Evolutionary conservation across 2,113 vertebrate genomes (phyloP).

Genomic region (Orientallactaga bullata): DNA sequence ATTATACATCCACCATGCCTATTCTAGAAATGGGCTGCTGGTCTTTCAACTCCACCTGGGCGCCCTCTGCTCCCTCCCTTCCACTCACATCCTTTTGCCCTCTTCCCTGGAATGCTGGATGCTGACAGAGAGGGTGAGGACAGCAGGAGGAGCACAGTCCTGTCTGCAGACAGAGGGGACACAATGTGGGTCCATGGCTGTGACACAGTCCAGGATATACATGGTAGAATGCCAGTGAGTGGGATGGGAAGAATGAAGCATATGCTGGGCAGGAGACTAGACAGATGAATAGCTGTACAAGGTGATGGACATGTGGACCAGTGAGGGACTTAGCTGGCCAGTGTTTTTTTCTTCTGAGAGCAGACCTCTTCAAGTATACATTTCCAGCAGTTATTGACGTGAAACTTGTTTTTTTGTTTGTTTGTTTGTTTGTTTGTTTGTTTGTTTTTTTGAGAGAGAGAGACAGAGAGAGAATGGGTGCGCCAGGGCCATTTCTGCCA

Average conservation of each 20-base stretch:
- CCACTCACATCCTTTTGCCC: neutral
- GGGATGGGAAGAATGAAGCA: neutral
- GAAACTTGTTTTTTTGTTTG: too few relatives aligned
- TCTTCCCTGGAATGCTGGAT: neutral
- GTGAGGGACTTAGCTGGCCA: too few relatives aligned
- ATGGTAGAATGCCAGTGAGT: accelerated
- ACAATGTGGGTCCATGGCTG: accelerated
- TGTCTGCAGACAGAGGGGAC: neutral
- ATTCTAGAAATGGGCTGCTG: too few relatives aligned
- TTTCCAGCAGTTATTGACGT: neutral
- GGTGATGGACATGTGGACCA: neutral
- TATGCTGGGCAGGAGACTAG: neutral
- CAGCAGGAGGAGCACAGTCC: neutral
- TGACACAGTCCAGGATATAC: neutral
- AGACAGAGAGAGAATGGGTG: too few relatives aligned
- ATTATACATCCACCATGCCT: too few relatives aligned
- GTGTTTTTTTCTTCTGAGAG: neutral
- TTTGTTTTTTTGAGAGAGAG: too few relatives aligned
- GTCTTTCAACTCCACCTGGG: neutral
- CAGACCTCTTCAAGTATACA: neutral
- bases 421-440: too few relatives aligned
- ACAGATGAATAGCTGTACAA: neutral
- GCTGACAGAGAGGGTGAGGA: neutral
- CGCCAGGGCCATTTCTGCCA: too few relatives aligned
- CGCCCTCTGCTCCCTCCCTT: accelerated